phyloP scores from a whole-genome alignment of 2,113 vertebrate genomes.

The Brachyhypopomus occidentalis region DNA sequence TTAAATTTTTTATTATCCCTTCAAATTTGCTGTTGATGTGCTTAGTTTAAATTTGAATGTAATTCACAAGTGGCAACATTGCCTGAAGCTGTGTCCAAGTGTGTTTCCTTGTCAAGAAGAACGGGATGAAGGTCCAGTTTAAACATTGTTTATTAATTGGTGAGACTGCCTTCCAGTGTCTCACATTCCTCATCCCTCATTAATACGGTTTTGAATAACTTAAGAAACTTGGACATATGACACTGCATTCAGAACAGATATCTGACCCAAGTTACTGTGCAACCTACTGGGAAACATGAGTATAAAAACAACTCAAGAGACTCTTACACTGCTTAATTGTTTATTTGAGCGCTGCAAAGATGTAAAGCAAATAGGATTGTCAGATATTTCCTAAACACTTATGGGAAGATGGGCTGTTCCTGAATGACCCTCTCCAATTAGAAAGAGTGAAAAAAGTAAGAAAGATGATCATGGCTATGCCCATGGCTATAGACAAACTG shows the following conservation, averaged over 20 bases:
- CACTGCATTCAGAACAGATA: background rate
- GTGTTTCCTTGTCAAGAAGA: background rate
- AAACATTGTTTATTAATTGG: conserved; percentile 22
- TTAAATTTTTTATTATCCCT: background rate
- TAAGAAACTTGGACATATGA: background rate
- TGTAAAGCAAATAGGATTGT: background rate
- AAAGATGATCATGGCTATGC: conserved; percentile 10
- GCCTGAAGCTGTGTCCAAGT: background rate
- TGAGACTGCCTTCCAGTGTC: background rate
- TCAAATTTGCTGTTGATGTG: background rate
- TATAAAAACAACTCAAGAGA: background rate
- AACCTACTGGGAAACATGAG: background rate
- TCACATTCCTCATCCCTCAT: conserved; percentile 2
- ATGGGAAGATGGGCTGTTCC: conserved; percentile 42
- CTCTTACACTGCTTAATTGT: background rate
- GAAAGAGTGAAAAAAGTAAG: conserved; percentile 13
- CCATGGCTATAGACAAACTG: conserved; percentile 41
- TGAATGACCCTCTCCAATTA: conserved; percentile 13
- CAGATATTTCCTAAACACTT: background rate
- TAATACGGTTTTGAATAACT: background rate
- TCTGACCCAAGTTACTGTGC: background rate
- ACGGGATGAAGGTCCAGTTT: background rate
- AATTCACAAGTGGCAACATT: background rate
- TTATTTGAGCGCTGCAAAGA: background rate
- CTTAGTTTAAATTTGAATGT: background rate